A percentile compares a stretch with the other conserved stretches of the same genome.
Conservation (phyloP, 2,888 invertebrate species). For the Sabellastarte sp. region DNA sequence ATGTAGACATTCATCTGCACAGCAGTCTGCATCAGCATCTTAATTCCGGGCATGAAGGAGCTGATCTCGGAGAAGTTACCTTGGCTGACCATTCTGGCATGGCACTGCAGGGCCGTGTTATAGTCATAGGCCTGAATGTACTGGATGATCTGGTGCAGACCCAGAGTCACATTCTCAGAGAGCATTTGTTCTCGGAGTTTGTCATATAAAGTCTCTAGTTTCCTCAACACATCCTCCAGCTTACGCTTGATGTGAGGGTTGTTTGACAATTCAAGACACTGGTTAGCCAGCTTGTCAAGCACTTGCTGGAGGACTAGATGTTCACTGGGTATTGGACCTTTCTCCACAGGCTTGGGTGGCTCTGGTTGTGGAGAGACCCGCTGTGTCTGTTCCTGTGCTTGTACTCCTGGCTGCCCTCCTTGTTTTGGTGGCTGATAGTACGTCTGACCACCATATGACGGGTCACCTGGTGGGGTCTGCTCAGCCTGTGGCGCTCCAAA, state of each 20-base stretch:
- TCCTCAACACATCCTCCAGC: constrained; percentile 82
- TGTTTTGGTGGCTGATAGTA: background rate
- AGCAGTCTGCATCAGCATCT: constrained; percentile 81
- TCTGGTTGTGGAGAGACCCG: constrained; percentile 17
- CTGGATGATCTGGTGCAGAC: constrained; percentile 77
- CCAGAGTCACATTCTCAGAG: constrained; percentile 70
- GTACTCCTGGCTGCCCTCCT: background rate
- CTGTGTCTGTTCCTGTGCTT: background rate
- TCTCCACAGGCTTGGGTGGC: constrained; percentile 53
- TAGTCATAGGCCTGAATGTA: constrained; percentile 73
- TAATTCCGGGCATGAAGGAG: constrained; percentile 87
- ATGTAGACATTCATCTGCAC: constrained; percentile 14
- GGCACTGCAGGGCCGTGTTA: constrained; percentile 68
- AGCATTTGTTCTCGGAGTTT: constrained; percentile 80
- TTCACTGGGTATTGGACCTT: constrained; percentile 78
- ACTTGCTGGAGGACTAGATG: constrained; percentile 76
- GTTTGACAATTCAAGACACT: constrained; percentile 71
- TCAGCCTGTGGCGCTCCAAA: background rate
- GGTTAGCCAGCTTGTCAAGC: constrained; percentile 73
- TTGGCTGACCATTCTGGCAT: constrained; percentile 78
- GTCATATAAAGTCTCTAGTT: constrained; percentile 85
- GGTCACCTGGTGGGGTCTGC: background rate
- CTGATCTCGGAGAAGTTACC: constrained; percentile 89
- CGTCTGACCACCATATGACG: background rate
- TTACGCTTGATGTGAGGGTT: constrained; percentile 90